These are phyloP conservation scores for Tinamus guttatus DNA, from an alignment of 2,113 vertebrate genomes.

Conservation along the genomic window DNA sequence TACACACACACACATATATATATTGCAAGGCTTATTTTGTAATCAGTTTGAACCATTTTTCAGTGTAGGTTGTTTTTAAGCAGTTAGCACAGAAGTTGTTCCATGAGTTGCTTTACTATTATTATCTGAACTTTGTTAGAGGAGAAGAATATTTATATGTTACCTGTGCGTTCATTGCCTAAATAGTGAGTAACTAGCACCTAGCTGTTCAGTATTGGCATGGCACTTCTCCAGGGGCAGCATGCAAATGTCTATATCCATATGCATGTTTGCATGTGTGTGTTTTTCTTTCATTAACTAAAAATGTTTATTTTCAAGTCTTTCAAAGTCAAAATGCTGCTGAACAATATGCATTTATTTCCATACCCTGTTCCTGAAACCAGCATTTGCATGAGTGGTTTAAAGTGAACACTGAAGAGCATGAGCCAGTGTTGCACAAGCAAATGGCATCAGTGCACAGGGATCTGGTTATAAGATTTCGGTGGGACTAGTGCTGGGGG, in stretches of 20 bases:
- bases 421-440: neutral
- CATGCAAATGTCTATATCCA: neutral
- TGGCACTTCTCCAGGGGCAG: neutral
- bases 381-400: neutral
- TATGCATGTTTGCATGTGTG: too few species aligned
- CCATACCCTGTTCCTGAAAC: neutral
- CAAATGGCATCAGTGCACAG: neutral
- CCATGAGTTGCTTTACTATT: neutral
- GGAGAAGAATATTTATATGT: neutral
- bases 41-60: neutral
- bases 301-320: neutral
- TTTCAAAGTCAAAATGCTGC: neutral
- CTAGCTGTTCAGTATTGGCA: neutral
- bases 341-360: neutral
- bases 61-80: neutral
- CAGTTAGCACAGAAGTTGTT: neutral
- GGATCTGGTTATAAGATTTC: neutral
- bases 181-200: neutral
- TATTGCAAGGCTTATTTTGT: neutral
- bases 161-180: neutral
- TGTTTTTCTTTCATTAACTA: neutral
- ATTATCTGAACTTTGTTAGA: neutral
- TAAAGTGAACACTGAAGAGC: neutral
- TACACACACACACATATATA: too few species aligned
- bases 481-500: neutral